Evolutionary conservation across 2,797 vertebrate genomes (phyloP).

Genomic region (Enteromius paludinosus): DNA sequence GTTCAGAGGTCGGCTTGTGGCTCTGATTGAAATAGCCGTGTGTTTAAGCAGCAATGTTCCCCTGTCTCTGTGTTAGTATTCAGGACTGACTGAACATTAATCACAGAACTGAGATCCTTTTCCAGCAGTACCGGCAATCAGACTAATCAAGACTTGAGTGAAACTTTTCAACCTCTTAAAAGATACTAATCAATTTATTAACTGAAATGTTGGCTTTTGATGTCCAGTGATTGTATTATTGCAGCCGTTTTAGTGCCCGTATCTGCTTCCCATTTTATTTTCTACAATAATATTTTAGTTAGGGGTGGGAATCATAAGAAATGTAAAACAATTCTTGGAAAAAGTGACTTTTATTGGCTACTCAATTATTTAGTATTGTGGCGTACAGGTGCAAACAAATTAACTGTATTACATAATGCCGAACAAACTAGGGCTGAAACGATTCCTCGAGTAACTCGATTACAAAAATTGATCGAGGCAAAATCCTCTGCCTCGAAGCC

Average conservation of each 20-base stretch:
- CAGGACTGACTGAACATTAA: constrained; percentile 52
- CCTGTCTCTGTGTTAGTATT: constrained; percentile 53
- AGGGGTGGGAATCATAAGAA: background rate
- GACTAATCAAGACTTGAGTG: constrained; percentile 47
- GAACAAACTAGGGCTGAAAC: too few relatives aligned
- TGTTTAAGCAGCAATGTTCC: constrained; percentile 48
- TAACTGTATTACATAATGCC: too few relatives aligned
- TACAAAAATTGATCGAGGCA: too few relatives aligned
- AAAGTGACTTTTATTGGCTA: background rate
- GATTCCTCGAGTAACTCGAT: too few relatives aligned
- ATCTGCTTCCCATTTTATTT: constrained; percentile 19
- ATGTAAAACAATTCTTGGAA: constrained; percentile 12
- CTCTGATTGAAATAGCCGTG: constrained; percentile 59
- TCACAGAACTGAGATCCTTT: constrained; percentile 36
- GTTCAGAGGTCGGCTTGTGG: constrained; percentile 62
- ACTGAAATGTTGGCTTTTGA: constrained; percentile 49
- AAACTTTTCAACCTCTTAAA: constrained; percentile 40
- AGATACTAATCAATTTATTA: constrained; percentile 52
- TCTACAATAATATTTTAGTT: background rate
- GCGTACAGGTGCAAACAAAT: background rate
- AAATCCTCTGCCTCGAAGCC: too few relatives aligned
- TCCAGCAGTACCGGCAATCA: constrained; percentile 51
- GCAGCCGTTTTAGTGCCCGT: constrained; percentile 25
- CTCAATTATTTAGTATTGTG: background rate
- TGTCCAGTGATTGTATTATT: constrained; percentile 43